Evolutionary conservation across 35 echinoderm and acorn worm species (phyloP).

Genomic region (Heliocidaris tuberculata): DNA sequence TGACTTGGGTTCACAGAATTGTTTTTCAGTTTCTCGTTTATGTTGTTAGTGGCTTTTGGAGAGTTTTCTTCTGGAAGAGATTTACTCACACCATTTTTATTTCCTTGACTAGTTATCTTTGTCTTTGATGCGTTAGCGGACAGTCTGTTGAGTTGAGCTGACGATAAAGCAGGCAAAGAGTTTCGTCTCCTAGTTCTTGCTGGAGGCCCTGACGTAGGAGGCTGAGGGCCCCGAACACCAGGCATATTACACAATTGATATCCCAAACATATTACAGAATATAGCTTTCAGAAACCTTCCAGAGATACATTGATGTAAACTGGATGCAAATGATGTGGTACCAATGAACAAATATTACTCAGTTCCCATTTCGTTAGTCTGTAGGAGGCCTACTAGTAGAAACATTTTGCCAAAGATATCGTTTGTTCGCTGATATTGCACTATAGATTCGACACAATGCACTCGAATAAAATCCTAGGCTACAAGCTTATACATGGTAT

Average conservation of each 20-base stretch:
- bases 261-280: neutral
- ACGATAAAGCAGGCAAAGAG: conserved; percentile 23
- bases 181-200: neutral
- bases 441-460: neutral
- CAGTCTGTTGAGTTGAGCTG: conserved; percentile 23
- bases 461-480: neutral
- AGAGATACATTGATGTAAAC: neutral
- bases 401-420: neutral
- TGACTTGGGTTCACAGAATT: neutral
- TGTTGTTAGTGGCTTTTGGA: neutral
- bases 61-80: neutral
- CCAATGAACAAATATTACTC: neutral
- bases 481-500: neutral
- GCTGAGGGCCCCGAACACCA: neutral
- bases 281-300: neutral
- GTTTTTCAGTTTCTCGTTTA: neutral
- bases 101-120: neutral
- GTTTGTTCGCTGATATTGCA: neutral
- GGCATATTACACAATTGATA: neutral
- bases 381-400: neutral
- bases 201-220: neutral
- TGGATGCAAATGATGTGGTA: neutral
- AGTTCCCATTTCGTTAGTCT: neutral
- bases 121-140: conserved; percentile 2
- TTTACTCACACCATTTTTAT: neutral